These are phyloP conservation scores for Alitta virens DNA, from an alignment of 2,888 invertebrate species.

Conservation along the genomic window DNA sequence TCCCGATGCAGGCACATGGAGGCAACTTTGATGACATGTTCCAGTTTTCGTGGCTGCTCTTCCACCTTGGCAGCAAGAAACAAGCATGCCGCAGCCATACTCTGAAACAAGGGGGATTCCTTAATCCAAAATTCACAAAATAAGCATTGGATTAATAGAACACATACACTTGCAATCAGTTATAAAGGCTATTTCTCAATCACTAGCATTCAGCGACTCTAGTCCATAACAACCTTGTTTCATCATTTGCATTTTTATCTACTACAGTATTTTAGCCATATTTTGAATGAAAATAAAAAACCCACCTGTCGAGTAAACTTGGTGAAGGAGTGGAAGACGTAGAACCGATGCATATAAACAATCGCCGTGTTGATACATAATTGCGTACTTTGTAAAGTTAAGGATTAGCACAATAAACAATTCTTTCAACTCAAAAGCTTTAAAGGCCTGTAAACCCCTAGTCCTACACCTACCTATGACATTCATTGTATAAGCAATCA, in stretches of 20 bases:
- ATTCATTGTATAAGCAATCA: too few relatives aligned
- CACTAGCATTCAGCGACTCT: too few relatives aligned
- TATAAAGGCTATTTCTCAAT: too few relatives aligned
- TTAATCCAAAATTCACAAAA: too few relatives aligned
- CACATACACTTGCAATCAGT: too few relatives aligned
- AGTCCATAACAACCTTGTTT: too few relatives aligned
- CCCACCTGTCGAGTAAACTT: conserved; percentile 84
- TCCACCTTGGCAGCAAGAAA: conserved; percentile 98
- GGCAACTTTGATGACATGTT: conserved; percentile 92
- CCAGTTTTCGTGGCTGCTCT: conserved; percentile 95
- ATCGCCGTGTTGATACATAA: conserved; percentile 98
- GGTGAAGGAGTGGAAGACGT: conserved; percentile 95
- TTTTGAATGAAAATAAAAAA: not conserved
- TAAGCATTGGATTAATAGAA: too few relatives aligned
- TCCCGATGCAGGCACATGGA: conserved; percentile 74
- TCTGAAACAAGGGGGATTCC: conserved; percentile 59
- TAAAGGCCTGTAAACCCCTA: too few relatives aligned
- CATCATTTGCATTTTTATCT: too few relatives aligned
- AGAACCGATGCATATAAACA: conserved; percentile 99
- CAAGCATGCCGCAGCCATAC: conserved; percentile 89
- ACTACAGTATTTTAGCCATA: too few relatives aligned
- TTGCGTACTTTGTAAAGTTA: conserved; percentile 68
- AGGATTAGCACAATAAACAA: conserved; percentile 1
- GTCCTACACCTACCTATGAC: too few relatives aligned
- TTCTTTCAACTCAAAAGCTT: too few relatives aligned